Conservation (phyloP, 2,113 vertebrate genomes). For the Leiothrix lutea region DNA sequence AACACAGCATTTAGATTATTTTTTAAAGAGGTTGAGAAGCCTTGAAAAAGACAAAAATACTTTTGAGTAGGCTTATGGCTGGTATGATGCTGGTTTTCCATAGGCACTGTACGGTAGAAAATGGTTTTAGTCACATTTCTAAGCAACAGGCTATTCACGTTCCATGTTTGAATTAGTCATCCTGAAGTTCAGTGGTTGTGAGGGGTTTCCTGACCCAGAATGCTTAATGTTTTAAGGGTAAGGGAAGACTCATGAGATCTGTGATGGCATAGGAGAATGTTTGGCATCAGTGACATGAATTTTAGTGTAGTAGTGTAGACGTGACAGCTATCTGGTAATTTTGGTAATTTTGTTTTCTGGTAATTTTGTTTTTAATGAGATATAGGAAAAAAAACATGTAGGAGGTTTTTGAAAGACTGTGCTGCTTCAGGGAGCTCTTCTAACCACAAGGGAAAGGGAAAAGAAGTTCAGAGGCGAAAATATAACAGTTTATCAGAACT, state of each 20-base stretch:
- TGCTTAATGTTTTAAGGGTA: neutral
- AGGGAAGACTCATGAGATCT: neutral
- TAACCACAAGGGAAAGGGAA: neutral
- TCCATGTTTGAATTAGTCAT: neutral
- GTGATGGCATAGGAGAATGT: neutral
- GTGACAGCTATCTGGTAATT: neutral
- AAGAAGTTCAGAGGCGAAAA: neutral
- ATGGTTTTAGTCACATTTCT: neutral
- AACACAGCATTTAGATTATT: neutral
- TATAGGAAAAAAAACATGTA: neutral
- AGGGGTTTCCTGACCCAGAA: slow-evolving; percentile 13
- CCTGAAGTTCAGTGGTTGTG: neutral
- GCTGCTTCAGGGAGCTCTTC: neutral
- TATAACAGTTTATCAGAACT: neutral
- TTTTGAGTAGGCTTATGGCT: neutral
- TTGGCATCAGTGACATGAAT: neutral
- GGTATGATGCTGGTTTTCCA: neutral
- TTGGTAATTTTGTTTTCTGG: too few relatives aligned
- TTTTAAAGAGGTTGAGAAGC: neutral
- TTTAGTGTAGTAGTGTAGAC: neutral
- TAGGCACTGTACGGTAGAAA: neutral
- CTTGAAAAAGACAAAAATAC: neutral
- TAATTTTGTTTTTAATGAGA: neutral
- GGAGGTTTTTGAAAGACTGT: neutral
- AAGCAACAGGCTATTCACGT: neutral